These are phyloP conservation scores for Sitobion miscanthi DNA, from an alignment of 1,140 invertebrate species.

Conservation along the genomic window DNA sequence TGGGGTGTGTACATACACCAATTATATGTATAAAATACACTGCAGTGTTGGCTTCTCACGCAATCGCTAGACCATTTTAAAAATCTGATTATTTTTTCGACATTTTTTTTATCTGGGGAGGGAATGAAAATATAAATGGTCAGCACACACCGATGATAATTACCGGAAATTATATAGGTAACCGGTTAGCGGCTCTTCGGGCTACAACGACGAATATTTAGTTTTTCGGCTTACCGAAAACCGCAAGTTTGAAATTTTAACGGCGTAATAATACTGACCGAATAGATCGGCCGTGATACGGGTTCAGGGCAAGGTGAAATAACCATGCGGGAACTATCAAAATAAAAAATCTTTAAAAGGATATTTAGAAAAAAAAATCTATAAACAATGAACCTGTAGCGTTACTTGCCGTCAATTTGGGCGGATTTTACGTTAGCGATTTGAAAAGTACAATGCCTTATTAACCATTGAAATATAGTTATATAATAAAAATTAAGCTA, in stretches of 20 bases:
- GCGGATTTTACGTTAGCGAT: neutral
- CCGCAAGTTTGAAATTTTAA: neutral
- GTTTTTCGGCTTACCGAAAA: neutral
- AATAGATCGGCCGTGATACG: neutral
- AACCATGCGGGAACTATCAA: neutral
- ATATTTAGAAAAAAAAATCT: neutral
- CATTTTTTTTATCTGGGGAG: neutral
- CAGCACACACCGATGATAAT: neutral
- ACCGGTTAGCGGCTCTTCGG: neutral
- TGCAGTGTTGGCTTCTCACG: neutral
- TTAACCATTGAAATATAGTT: neutral
- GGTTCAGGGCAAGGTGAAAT: neutral
- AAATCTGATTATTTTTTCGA: constrained; percentile 9
- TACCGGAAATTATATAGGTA: constrained; percentile 10
- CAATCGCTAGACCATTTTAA: neutral
- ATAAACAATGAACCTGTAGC: neutral
- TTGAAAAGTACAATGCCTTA: neutral
- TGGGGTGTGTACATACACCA: neutral
- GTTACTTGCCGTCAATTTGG: neutral
- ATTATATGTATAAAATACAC: neutral
- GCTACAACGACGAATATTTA: neutral
- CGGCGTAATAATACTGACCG: neutral
- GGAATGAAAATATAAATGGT: neutral
- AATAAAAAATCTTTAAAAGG: neutral
- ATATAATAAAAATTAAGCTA: neutral